A percentile compares a stretch with the other conserved stretches of the same genome.
phyloP scores from a whole-genome alignment of 1,140 invertebrate species.

The Drosophila nebulosa region DNA sequence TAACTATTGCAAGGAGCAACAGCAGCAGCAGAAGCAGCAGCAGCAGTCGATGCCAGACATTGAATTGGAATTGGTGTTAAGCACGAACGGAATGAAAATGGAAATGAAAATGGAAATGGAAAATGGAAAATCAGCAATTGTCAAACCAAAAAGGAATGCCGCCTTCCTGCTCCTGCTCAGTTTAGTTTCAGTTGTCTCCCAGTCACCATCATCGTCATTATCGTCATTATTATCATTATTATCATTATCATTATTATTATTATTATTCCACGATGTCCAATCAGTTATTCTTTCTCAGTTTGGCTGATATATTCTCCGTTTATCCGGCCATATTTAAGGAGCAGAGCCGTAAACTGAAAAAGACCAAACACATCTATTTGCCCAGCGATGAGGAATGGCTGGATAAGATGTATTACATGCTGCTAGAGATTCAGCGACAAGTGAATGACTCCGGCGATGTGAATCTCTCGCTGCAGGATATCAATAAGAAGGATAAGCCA shows the following conservation, averaged over 20 bases:
- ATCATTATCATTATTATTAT: neutral
- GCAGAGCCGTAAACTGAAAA: constrained; percentile 54
- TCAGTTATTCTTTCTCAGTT: constrained; percentile 74
- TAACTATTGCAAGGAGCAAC: neutral
- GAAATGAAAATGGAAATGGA: constrained; percentile 61
- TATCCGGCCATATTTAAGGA: constrained; percentile 80
- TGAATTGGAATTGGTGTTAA: constrained; percentile 71
- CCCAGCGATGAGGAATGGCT: constrained; percentile 89
- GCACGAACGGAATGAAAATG: constrained; percentile 61
- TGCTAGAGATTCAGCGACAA: constrained; percentile 86
- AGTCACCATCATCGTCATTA: neutral
- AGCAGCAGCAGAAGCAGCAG: constrained; percentile 7
- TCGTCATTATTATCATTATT: neutral
- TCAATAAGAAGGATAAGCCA: constrained; percentile 64
- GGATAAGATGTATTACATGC: constrained; percentile 86
- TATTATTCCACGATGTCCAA: constrained; percentile 67
- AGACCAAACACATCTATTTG: constrained; percentile 81
- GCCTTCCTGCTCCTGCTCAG: no score
- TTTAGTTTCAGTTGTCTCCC: constrained; percentile 24
- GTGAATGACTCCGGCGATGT: constrained; percentile 66
- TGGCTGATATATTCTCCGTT: constrained; percentile 80
- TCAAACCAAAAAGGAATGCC: constrained; percentile 39
- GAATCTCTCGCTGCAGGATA: constrained; percentile 54
- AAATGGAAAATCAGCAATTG: constrained; percentile 74
- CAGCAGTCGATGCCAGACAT: constrained; percentile 45